A percentile compares a stretch with the other conserved stretches of the same genome.
Evolutionary conservation across 1,140 invertebrate genomes (phyloP).

Genomic region (Drosophila kepulauana): DNA sequence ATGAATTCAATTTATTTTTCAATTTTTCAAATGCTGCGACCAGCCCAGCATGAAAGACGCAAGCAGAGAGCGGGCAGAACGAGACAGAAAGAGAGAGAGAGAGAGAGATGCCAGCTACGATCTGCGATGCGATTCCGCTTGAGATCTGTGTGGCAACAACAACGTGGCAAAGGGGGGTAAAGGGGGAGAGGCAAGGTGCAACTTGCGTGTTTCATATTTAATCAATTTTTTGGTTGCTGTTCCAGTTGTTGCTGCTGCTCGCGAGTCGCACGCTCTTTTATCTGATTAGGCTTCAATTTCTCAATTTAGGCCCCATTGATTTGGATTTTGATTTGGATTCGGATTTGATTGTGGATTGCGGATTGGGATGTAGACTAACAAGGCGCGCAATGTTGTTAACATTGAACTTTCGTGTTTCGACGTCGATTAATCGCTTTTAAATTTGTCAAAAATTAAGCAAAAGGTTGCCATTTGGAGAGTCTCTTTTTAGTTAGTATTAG

Average conservation of each 20-base stretch:
- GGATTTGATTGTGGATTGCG: constrained; percentile 13
- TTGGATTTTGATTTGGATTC: constrained; percentile 34
- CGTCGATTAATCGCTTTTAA: constrained; percentile 21
- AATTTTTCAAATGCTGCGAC: constrained; percentile 67
- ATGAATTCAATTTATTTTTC: constrained; percentile 80
- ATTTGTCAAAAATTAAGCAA: background rate
- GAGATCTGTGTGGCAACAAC: constrained; percentile 28
- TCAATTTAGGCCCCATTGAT: constrained; percentile 73
- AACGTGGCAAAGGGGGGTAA: background rate
- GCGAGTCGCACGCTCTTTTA: constrained; percentile 75
- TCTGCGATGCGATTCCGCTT: constrained; percentile 45
- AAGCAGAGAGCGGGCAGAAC: background rate
- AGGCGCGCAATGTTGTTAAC: constrained; percentile 63
- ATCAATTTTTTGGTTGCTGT: constrained; percentile 68
- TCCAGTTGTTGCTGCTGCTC: constrained; percentile 34
- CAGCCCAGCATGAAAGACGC: constrained; percentile 1
- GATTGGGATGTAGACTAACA: constrained; percentile 28
- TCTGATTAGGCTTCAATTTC: constrained; percentile 81
- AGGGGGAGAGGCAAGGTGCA: constrained; percentile 19
- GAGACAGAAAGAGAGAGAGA: background rate
- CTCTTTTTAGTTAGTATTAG: no score
- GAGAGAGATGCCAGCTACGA: background rate
- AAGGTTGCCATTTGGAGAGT: no score
- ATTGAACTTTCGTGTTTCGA: constrained; percentile 71
- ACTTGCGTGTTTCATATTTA: constrained; percentile 81